Base-by-base conservation (phyloP, 2,113 vertebrate genomes). In the Nematolebias whitei region DNA sequence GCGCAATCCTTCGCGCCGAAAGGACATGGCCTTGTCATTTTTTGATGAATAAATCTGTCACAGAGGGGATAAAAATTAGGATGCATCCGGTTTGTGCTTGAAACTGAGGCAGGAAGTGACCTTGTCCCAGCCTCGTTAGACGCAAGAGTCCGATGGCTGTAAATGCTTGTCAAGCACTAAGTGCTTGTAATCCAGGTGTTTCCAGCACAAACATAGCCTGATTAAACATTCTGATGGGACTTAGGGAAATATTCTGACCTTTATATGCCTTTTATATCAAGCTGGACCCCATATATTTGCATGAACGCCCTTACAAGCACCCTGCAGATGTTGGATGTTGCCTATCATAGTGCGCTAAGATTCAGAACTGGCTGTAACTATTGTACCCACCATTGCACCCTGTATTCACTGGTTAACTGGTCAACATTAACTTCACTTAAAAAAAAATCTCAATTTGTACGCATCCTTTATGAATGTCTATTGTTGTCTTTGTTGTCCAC, bases 141-240 rank as follows among this genome's bases (percentile, higher is more conserved):
- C 55, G 49, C 53, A 12, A 22, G 43, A 54, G 78, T 70, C 78
- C 48, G 73, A 80, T 78, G 85, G 74, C 71, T 79, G 78, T 82
- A 84, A 88, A 88, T 88, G 74, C 78, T 86, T 90, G 88, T 87
- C 88, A 86, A 82, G 29, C 71, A 66, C 52, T 58, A 69, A 83
- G n/a, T n/a, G n/a, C n/a, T n/a, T n/a, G n/a, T n/a, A n/a, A n/a
- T n/a, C n/a, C n/a, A 81, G 76, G 78, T 83, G 79, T 87, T 84
- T 85, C 60, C 68, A 13, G 38, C 74, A 59, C 71, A 63, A 77
- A 18, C 69, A 48, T 48, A 45, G 39, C 23, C 50, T 18, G 3
- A 26, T 32, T 47, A 44, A 78, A 23, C 35, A 35, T 41, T 49
- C 44, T 51, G 61, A 78, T 63, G 38, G 43, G 47, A 47, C 22